A percentile compares a stretch with the other conserved stretches of the same genome.
These are phyloP conservation scores for Ectropis grisescens DNA, from an alignment of 1,140 invertebrate species.

Conservation along the genomic window DNA sequence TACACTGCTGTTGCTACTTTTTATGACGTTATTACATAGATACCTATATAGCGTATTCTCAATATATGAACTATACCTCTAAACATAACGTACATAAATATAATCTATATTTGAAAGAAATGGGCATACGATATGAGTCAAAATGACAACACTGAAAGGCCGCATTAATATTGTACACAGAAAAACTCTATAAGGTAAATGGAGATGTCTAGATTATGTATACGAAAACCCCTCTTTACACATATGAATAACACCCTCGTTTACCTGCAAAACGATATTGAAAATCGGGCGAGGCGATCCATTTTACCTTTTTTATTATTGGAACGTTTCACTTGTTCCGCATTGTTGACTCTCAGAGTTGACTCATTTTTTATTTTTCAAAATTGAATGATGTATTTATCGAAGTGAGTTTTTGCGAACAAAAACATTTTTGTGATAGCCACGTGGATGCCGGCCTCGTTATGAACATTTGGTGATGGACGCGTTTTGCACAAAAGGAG, in stretches of 20 bases:
- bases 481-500: conserved; percentile 20
- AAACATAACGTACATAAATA: too few relatives aligned
- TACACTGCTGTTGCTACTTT: too few relatives aligned
- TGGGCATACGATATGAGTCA: too few relatives aligned
- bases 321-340: conserved; percentile 46
- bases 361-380: conserved; percentile 40
- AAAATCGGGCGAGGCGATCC: conserved; percentile 36
- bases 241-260: conserved; percentile 34
- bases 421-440: conserved; percentile 23
- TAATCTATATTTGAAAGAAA: too few relatives aligned
- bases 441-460: conserved; percentile 18
- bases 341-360: conserved; percentile 38
- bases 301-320: conserved; percentile 43
- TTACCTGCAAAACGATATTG: conserved; percentile 40
- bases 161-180: not conserved
- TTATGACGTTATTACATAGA: too few relatives aligned
- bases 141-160: too few relatives aligned
- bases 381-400: conserved; percentile 44
- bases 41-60: too few relatives aligned
- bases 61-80: too few relatives aligned
- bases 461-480: conserved; percentile 19
- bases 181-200: conserved; percentile 5
- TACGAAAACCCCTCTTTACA: conserved; percentile 20
- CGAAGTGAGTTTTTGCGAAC: conserved; percentile 25
- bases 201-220: conserved; percentile 7